phyloP scores from a whole-genome alignment of 2,888 invertebrate genomes.

The Quadriops clusia region DNA sequence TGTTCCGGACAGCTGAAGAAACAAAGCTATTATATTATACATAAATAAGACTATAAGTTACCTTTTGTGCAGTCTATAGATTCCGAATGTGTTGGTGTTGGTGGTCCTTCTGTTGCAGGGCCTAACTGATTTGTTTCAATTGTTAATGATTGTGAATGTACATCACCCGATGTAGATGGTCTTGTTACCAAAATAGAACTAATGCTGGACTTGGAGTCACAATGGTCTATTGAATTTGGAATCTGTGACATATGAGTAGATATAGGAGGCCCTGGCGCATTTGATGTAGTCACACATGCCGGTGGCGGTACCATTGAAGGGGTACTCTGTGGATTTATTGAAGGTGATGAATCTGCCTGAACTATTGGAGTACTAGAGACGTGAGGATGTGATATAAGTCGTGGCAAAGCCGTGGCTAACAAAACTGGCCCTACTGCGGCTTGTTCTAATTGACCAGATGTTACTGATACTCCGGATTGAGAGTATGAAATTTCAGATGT shows the following conservation, averaged over 20 bases:
- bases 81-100: slow-evolving; percentile 69
- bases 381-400: slow-evolving; percentile 45
- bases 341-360: slow-evolving; percentile 26
- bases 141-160: slow-evolving; percentile 36
- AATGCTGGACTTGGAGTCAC: too few species aligned
- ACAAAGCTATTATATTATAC: too few species aligned
- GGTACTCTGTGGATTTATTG: slow-evolving; percentile 21
- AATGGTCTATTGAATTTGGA: too few species aligned
- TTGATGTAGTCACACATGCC: slow-evolving; percentile 37
- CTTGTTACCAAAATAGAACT: slow-evolving; percentile 16
- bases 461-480: slow-evolving; percentile 23
- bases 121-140: slow-evolving; percentile 37
- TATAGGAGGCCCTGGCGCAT: slow-evolving; percentile 32
- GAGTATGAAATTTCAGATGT: slow-evolving; percentile 68
- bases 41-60: too few species aligned
- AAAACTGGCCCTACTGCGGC: slow-evolving; percentile 43
- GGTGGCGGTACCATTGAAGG: slow-evolving; percentile 30
- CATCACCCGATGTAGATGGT: slow-evolving; percentile 22
- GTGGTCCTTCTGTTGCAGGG: slow-evolving; percentile 47
- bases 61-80: slow-evolving; percentile 54
- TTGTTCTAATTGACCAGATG: slow-evolving; percentile 14
- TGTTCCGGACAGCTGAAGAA: too few species aligned
- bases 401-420: slow-evolving; percentile 54
- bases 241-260: too few species aligned
- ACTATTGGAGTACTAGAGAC: slow-evolving; percentile 29